phyloP scores from a whole-genome alignment of 2,888 invertebrate species.

The Sacculina carcini region DNA sequence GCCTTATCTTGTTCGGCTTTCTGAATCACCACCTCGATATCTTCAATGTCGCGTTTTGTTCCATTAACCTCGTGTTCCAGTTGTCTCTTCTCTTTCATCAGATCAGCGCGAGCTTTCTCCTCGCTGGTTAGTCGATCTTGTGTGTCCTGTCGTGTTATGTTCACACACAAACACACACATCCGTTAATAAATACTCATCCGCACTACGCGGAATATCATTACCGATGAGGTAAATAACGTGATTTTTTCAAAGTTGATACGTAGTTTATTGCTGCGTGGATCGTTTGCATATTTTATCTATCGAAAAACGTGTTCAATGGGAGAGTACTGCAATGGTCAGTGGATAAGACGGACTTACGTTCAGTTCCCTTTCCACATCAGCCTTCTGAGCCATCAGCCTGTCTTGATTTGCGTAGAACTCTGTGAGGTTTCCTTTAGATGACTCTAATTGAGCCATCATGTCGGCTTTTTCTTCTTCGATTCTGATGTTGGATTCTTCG shows the following conservation, averaged over 20 bases:
- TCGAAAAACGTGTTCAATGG: slow-evolving; percentile 25
- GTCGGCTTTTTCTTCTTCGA: slow-evolving; percentile 29
- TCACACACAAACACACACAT: slow-evolving; percentile 89
- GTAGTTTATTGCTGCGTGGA: slow-evolving; percentile 78
- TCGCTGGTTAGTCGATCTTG: slow-evolving; percentile 29
- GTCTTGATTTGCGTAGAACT: slow-evolving; percentile 10
- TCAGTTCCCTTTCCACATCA: slow-evolving; percentile 79
- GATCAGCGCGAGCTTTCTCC: slow-evolving; percentile 27
- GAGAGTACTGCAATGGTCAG: background rate
- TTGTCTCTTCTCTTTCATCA: slow-evolving; percentile 28
- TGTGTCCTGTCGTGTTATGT: slow-evolving; percentile 38
- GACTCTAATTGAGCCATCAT: slow-evolving; percentile 18
- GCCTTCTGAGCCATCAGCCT: slow-evolving; percentile 21
- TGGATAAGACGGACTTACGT: slow-evolving; percentile 14
- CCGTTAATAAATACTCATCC: slow-evolving; percentile 75
- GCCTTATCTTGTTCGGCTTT: slow-evolving; percentile 24
- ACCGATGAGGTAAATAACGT: slow-evolving; percentile 59
- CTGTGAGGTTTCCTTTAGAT: slow-evolving; percentile 8
- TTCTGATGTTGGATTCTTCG: slow-evolving; percentile 26
- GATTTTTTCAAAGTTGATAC: slow-evolving; percentile 78
- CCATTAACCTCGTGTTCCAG: slow-evolving; percentile 28
- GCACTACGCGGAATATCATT: slow-evolving; percentile 84
- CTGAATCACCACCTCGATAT: slow-evolving; percentile 16
- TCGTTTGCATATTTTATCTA: slow-evolving; percentile 91
- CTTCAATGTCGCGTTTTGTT: slow-evolving; percentile 23